Evolutionary conservation across 2,797 vertebrate species (phyloP).

Genomic region (Hemitrygon akajei): DNA sequence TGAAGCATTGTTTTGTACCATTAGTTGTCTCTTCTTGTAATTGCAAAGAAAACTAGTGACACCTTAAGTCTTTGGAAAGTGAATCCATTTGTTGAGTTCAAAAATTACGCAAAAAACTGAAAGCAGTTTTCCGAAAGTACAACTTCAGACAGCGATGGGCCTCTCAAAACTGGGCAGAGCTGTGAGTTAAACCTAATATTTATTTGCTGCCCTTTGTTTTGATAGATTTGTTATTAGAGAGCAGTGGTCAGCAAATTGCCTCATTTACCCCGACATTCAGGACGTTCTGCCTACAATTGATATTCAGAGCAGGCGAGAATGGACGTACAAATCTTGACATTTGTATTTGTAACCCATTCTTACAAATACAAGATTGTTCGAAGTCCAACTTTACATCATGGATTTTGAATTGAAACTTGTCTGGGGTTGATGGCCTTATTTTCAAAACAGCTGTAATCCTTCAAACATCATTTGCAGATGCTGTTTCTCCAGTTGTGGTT

Average conservation of each 20-base stretch:
- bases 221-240: constrained; percentile 15
- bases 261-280: background rate
- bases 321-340: background rate
- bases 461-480: background rate
- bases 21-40: background rate
- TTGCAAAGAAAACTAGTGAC: background rate
- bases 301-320: background rate
- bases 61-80: background rate
- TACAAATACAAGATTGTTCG: background rate
- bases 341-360: background rate
- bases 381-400: background rate
- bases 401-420: background rate
- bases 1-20: too few species aligned
- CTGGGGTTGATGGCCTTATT: background rate
- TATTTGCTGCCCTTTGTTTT: constrained; percentile 13
- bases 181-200: constrained; percentile 23
- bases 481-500: too few species aligned
- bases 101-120: background rate
- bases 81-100: background rate
- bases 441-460: background rate
- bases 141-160: constrained; percentile 13
- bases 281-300: background rate
- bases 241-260: background rate
- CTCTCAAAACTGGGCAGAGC: background rate
- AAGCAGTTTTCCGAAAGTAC: background rate